Evolutionary conservation across 2,113 vertebrate genomes (phyloP), one percentile per base, ranked within the genome.

Genomic region (Callaeas wilsoni): DNA sequence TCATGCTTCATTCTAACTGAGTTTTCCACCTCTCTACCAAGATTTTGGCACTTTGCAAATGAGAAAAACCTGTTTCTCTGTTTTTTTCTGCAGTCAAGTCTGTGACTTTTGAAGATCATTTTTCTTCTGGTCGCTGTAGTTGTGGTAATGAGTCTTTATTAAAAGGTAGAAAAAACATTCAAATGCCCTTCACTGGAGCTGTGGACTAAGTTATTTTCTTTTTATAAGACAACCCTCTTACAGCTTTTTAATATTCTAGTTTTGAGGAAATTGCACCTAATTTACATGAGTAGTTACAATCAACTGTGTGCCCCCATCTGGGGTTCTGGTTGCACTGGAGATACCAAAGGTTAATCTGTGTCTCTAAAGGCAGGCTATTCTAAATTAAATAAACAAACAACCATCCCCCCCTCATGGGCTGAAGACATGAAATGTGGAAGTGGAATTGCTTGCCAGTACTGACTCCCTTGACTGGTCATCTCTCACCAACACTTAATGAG

Each of bases 1-100:
- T 90, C 69, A 57, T 94, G 44, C 80, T 96, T 94, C 68, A 22
- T 77, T 93, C 27, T 63, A 21, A 41, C 29, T 30, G 42, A 42
- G 29, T 70, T 63, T 94, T 90, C 53, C 70, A 90, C 67, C 67
- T 90, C 53, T 74, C 76, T 47, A 6, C 74, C 62, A 55, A 77
- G 79, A 46, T 41, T 85, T 78, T 80, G 52, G 41, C 74, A 82
- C 67, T 5, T 76, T 9, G 29, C 57, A 80, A 84, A 63, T 18
- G 39, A 79, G 19, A 76, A 30, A 64, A 77, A 56, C 33, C 33
- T 56, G 52, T 69, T 78, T 74, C 70, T 15, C 42, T 79, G 14
- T 50, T 79, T 62, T 47, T 29, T 59, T 92, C 25, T 86, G 33
- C 26, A 67, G 33, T 60, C 23, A 75, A 18, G 50, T 19, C 35